phyloP scores from a whole-genome alignment of 1,140 invertebrate genomes.

The Zaprionus nigranus region DNA sequence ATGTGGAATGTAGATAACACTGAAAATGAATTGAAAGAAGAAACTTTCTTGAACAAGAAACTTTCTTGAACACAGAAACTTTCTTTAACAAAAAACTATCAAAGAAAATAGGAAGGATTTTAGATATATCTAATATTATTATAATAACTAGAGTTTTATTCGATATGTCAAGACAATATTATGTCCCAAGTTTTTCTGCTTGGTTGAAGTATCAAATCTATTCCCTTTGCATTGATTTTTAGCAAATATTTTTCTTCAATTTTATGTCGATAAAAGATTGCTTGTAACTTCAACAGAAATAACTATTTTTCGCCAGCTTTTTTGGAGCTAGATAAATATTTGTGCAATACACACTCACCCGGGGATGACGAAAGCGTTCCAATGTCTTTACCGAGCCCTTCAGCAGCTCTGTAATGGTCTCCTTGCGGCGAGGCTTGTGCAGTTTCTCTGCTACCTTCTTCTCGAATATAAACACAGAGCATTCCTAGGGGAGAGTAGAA shows the following conservation, averaged over 20 bases:
- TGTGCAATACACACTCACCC: slow-evolving; percentile 85
- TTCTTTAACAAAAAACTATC: no score
- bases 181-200: no score
- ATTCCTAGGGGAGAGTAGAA: slow-evolving; percentile 90
- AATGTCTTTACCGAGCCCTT: slow-evolving; percentile 92
- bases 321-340: slow-evolving; percentile 7
- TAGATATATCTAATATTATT: no score
- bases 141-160: no score
- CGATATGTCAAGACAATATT: no score
- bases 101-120: no score
- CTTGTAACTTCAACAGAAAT: background rate
- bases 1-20: no score
- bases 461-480: slow-evolving; percentile 97
- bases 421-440: slow-evolving; percentile 96
- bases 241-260: background rate
- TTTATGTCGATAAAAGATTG: background rate
- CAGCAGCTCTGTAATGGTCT: slow-evolving; percentile 96
- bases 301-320: background rate
- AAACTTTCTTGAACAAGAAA: no score
- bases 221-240: background rate
- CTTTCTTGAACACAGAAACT: no score
- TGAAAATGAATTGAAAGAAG: no score
- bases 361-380: slow-evolving; percentile 94
- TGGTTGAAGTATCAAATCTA: no score
- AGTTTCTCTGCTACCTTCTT: slow-evolving; percentile 97